Conservation (phyloP, 2,113 vertebrate species). For the Odobenus rosmarus region DNA sequence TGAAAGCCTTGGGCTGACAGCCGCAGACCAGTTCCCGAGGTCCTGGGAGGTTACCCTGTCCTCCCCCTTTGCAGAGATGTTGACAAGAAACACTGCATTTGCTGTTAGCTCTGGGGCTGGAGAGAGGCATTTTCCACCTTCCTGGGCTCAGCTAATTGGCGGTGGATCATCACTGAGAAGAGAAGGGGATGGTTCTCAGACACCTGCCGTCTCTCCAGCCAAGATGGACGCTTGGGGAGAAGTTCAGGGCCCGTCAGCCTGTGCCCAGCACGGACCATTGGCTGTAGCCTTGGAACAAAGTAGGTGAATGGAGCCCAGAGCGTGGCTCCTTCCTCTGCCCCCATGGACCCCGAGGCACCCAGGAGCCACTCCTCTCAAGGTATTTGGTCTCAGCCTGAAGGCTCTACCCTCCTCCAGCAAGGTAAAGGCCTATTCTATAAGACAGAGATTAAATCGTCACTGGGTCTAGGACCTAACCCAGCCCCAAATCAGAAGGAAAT, state of each 20-base stretch:
- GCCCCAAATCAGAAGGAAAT: background rate
- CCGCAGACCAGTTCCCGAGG: background rate
- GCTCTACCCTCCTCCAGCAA: background rate
- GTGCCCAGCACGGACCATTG: background rate
- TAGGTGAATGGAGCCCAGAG: background rate
- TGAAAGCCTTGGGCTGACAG: slow-evolving; percentile 51
- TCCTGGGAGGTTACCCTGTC: background rate
- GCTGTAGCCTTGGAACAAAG: background rate
- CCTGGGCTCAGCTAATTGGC: slow-evolving; percentile 65
- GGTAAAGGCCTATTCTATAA: background rate
- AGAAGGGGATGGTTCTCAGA: slow-evolving; percentile 34
- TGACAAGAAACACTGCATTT: slow-evolving; percentile 26
- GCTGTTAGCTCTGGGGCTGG: slow-evolving; percentile 40
- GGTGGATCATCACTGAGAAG: slow-evolving; percentile 30
- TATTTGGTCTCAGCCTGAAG: background rate
- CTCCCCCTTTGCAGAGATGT: slow-evolving; percentile 1
- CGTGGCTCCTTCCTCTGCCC: background rate
- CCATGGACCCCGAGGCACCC: background rate
- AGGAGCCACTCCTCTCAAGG: background rate
- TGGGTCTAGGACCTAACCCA: background rate
- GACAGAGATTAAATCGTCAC: background rate
- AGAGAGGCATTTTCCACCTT: slow-evolving; percentile 49
- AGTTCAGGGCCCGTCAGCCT: background rate
- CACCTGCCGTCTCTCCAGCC: slow-evolving; percentile 36
- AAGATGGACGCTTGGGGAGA: background rate